These are phyloP conservation scores for Spea hammondii DNA, from an alignment of 2,797 vertebrate species.

Conservation along the genomic window DNA sequence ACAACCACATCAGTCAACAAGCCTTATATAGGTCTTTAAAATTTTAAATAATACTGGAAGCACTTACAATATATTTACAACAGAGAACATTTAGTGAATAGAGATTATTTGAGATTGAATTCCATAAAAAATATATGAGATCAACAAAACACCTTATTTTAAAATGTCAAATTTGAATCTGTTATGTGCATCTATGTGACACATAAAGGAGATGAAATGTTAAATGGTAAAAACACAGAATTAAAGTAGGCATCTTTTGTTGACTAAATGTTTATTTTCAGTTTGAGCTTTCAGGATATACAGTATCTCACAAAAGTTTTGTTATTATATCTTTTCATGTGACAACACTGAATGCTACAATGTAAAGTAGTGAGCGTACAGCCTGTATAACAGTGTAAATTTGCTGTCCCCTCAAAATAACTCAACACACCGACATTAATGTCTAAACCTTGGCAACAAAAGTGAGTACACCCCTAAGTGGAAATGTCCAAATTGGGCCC, in stretches of 20 bases:
- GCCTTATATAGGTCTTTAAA: not conserved
- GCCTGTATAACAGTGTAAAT: no score
- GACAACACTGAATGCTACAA: no score
- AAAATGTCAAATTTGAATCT: constrained; percentile 1
- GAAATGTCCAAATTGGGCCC: no score
- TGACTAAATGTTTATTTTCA: not conserved
- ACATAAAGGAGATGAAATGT: not conserved
- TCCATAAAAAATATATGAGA: constrained; percentile 2
- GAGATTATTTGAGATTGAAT: not conserved
- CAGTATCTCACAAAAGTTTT: no score
- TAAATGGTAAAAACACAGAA: not conserved
- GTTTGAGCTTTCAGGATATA: no score
- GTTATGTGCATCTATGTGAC: constrained; percentile 5
- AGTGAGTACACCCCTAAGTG: no score
- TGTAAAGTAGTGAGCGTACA: no score
- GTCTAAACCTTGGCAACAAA: no score
- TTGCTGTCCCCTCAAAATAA: no score
- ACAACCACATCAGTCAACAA: not conserved
- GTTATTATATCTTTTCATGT: no score
- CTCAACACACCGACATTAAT: no score
- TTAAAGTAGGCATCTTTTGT: not conserved
- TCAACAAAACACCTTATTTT: not conserved
- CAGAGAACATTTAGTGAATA: not conserved
- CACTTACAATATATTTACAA: not conserved
- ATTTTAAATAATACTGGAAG: not conserved